Percentiles rank a stretch among this genome's conserved stretches.
Conservation (phyloP, 2,113 vertebrate species). For the Kryptolebias marmoratus region DNA sequence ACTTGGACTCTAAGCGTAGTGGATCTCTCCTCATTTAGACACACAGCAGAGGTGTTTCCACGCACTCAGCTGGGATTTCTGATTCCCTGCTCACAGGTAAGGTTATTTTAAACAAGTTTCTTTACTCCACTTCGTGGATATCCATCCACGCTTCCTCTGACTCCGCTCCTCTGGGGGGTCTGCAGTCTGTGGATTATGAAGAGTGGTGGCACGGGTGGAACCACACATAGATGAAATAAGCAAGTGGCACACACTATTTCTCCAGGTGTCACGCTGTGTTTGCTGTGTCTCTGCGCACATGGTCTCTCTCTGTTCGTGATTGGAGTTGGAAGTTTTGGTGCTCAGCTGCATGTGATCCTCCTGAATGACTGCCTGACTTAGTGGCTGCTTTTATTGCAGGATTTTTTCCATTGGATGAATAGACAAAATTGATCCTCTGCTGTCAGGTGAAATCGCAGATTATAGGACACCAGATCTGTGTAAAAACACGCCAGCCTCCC, state of each 20-base stretch:
- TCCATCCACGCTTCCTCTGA: neutral
- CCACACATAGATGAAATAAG: conserved; percentile 7
- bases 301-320: neutral
- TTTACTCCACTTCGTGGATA: neutral
- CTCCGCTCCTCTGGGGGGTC: neutral
- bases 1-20: conserved; percentile 34
- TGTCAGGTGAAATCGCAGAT: neutral
- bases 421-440: too few relatives aligned
- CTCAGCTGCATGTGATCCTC: neutral
- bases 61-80: conserved; percentile 9
- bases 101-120: conserved; percentile 55
- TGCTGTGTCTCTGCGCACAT: conserved; percentile 19
- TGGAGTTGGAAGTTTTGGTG: conserved; percentile 32
- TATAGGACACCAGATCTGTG: too few relatives aligned
- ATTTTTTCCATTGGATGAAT: neutral
- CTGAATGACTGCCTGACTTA: neutral
- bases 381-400: neutral
- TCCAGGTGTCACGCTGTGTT: neutral
- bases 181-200: neutral
- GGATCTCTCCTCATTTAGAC: conserved; percentile 10
- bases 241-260: neutral
- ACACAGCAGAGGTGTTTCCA: neutral
- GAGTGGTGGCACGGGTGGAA: neutral
- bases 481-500: too few relatives aligned
- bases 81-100: conserved; percentile 49